Evolutionary conservation across 2,888 invertebrate species (phyloP), one percentile per base, ranked within the genome.

Genomic region (Sthenelais limicola): DNA sequence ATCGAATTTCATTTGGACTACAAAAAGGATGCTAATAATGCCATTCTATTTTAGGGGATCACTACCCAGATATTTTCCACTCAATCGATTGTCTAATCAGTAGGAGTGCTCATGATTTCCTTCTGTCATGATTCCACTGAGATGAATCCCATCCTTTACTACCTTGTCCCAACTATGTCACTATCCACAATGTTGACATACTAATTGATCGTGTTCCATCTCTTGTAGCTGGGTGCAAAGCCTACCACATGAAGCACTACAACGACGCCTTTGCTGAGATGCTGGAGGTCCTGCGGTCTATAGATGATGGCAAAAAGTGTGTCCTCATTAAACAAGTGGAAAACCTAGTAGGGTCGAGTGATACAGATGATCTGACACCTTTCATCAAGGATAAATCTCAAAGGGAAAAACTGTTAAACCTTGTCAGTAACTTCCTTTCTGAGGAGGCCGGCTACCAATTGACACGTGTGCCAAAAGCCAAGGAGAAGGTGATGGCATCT

Each of bases 181-280:
- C n/a, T n/a, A n/a, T n/a, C n/a, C n/a, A n/a, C n/a, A n/a, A n/a
- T n/a, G n/a, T n/a, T n/a, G n/a, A n/a, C n/a, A n/a, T n/a, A n/a
- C n/a, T n/a, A n/a, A n/a, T n/a, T n/a, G n/a, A n/a, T n/a, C n/a
- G n/a, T n/a, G n/a, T n/a, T n/a, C n/a, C n/a, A n/a, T 43, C 18
- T 18, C 9, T 43, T 43, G 7, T 43, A 62, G 62, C 62, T 35
- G 38, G 38, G 38, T 38, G 62, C 62, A 62, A 62, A 43, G 62
- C 62, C 35, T 62, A 38, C 26, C 62, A 62, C 62, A 62, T 62
- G 62, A 62, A 62, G 62, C 62, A 62, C 62, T 62, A 62, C 62
- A 43, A 62, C 43, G 62, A 62, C 9, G 62, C 62, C 1, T 62
- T 62, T 43, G 35, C 62, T 35, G 62, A 62, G 24, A 62, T 62